Evolutionary conservation across 2,888 invertebrate species (phyloP).

Genomic region (Lasioglossum morio): DNA sequence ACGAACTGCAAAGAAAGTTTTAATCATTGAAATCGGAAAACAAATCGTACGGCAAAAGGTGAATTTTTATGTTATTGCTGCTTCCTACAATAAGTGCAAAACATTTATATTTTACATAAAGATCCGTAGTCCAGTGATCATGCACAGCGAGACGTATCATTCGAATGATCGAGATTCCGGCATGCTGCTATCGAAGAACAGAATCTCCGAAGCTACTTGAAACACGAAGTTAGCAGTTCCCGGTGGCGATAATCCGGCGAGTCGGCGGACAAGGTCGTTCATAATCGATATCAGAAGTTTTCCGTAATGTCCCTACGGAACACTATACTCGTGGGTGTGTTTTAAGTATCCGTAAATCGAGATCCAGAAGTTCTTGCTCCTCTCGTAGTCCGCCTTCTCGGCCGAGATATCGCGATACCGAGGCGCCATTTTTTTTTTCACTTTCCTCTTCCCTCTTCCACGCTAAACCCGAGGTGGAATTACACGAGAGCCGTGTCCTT

Average conservation of each 20-base stretch:
- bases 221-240: not conserved
- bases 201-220: slow-evolving; percentile 5
- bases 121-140: not conserved
- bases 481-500: slow-evolving; percentile 68
- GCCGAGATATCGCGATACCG: slow-evolving; percentile 59
- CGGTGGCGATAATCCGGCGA: slow-evolving; percentile 2
- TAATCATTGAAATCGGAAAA: too few relatives aligned
- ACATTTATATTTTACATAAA: too few relatives aligned
- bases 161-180: not conserved
- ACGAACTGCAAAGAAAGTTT: too few relatives aligned
- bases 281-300: slow-evolving; percentile 40
- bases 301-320: slow-evolving; percentile 39
- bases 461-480: slow-evolving; percentile 55
- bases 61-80: too few relatives aligned
- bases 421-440: slow-evolving; percentile 42
- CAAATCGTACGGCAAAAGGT: too few relatives aligned
- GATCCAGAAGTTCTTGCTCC: slow-evolving; percentile 63
- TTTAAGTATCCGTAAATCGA: slow-evolving; percentile 65
- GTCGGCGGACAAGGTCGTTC: slow-evolving; percentile 43
- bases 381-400: slow-evolving; percentile 55
- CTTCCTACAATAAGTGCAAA: too few relatives aligned
- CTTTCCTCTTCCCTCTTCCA: not conserved
- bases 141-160: not conserved
- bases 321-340: slow-evolving; percentile 61
- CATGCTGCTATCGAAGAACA: not conserved